phyloP scores from a whole-genome alignment of 2,113 vertebrate species.

The Prionailurus viverrinus region DNA sequence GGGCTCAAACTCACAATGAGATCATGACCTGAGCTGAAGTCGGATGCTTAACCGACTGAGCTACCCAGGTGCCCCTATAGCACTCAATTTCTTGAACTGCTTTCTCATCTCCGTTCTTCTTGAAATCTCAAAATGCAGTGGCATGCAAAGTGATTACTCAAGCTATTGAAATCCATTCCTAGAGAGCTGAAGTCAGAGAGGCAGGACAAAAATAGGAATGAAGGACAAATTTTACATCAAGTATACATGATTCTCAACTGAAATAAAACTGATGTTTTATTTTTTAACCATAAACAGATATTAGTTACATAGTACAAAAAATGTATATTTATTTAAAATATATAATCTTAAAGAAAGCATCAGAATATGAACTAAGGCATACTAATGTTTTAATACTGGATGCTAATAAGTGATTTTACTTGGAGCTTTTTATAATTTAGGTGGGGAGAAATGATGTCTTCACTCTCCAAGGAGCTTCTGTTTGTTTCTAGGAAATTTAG shows the following conservation, averaged over 20 bases:
- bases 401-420: conserved; percentile 30
- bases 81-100: background rate
- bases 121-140: background rate
- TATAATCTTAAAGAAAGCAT: background rate
- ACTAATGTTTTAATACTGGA: conserved; percentile 13
- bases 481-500: conserved; percentile 52
- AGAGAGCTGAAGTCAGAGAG: background rate
- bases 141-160: background rate
- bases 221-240: conserved; percentile 32
- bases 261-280: background rate
- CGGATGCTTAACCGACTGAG: no score
- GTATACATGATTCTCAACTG: background rate
- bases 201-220: background rate
- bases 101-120: background rate
- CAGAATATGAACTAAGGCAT: background rate
- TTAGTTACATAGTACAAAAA: background rate
- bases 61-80: no score
- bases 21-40: no score
- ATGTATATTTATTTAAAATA: background rate
- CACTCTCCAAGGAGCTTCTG: background rate
- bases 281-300: conserved; percentile 13
- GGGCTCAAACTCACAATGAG: no score
- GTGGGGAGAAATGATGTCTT: conserved; percentile 29
- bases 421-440: conserved; percentile 20
- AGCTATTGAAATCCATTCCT: conserved; percentile 14